These are phyloP conservation scores for Thymelicus lineola DNA, from an alignment of 2,888 invertebrate species.

Conservation along the genomic window DNA sequence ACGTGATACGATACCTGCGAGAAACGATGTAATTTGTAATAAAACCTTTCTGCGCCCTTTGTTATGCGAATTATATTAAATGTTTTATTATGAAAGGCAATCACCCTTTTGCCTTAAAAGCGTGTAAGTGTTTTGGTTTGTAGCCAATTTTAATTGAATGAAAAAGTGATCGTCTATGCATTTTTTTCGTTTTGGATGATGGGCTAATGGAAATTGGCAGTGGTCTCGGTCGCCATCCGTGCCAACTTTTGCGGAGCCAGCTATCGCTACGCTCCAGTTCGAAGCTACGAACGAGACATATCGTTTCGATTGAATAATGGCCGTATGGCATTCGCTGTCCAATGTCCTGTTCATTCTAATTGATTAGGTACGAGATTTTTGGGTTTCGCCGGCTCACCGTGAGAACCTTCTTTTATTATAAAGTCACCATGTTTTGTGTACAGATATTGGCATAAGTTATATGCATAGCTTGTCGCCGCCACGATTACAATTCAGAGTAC, in stretches of 20 bases:
- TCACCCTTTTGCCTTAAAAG: conserved; percentile 47
- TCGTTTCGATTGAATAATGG: conserved; percentile 82
- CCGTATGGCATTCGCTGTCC: conserved; percentile 73
- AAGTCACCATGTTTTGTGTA: neutral
- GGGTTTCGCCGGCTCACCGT: conserved; percentile 8
- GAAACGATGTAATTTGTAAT: conserved; percentile 33
- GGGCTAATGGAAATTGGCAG: conserved; percentile 85
- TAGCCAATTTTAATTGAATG: conserved; percentile 84
- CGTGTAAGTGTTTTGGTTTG: conserved; percentile 58
- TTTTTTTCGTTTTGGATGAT: conserved; percentile 84
- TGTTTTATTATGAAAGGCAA: conserved; percentile 46
- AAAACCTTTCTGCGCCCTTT: conserved; percentile 46
- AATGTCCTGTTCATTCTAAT: conserved; percentile 58
- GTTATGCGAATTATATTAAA: conserved; percentile 43
- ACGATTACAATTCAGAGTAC: conserved; percentile 5
- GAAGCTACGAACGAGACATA: conserved; percentile 75
- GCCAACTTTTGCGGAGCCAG: conserved; percentile 83
- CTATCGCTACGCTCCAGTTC: conserved; percentile 81
- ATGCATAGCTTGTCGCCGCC: neutral
- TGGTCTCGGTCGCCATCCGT: conserved; percentile 76
- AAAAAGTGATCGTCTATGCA: conserved; percentile 84
- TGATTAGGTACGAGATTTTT: conserved; percentile 52
- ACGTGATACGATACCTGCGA: conserved; percentile 22
- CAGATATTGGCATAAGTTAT: neutral
- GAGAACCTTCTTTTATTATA: conserved; percentile 4